Conservation (phyloP, 2,888 invertebrate genomes). For the Adelphocoris suturalis region DNA sequence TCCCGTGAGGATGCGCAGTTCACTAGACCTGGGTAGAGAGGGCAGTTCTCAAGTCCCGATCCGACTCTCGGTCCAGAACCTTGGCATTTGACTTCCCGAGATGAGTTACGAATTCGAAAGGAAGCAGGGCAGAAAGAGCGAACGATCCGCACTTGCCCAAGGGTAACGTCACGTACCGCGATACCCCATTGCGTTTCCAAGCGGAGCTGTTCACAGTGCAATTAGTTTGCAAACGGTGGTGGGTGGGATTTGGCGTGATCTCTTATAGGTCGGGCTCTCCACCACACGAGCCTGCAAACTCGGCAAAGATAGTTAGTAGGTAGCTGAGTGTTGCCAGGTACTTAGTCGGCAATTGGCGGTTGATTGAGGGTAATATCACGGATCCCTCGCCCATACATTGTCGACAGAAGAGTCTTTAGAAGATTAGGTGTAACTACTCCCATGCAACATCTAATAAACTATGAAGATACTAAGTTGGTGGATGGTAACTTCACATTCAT, state of each 20-base stretch:
- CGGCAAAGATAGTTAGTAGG: background rate
- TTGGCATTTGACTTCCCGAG: constrained; percentile 9
- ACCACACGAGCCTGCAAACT: background rate
- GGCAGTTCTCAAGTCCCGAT: background rate
- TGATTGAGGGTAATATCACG: background rate
- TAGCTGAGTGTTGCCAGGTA: constrained; percentile 30
- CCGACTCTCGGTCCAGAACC: background rate
- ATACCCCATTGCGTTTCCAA: background rate
- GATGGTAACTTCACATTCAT: background rate
- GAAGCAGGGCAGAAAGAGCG: constrained; percentile 27
- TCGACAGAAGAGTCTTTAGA: no score
- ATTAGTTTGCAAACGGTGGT: constrained; percentile 7
- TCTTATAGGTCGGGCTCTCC: background rate
- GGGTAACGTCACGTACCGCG: constrained; percentile 19
- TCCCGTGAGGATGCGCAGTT: constrained; percentile 26
- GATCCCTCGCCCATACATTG: no score
- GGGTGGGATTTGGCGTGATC: constrained; percentile 17
- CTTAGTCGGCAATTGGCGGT: background rate
- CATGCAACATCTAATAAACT: no score
- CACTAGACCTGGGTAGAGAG: background rate
- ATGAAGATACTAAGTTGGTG: background rate
- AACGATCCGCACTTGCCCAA: constrained; percentile 13
- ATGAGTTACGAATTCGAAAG: constrained; percentile 39
- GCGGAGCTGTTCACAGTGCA: background rate
- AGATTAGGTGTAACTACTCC: no score